A percentile compares a stretch with the other conserved stretches of the same genome.
Conservation (phyloP, 2,888 invertebrate species). For the Germaria angustata region DNA sequence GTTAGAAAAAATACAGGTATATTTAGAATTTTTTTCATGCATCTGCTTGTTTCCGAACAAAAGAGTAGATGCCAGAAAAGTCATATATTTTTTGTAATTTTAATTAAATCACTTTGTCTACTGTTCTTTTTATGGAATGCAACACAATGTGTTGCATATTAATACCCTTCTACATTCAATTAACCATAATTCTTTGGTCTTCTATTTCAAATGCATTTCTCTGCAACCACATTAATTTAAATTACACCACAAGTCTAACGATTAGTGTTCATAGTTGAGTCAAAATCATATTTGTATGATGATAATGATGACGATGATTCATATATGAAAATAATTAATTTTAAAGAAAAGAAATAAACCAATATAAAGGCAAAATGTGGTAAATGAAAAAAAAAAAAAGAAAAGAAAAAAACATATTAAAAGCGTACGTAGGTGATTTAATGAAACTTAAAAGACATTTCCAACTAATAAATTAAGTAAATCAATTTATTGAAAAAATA, state of each 20-base stretch:
- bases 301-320: conserved; percentile 22
- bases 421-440: conserved; percentile 33
- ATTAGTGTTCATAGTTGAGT: not conserved
- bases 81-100: not conserved
- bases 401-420: not conserved
- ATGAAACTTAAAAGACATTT: conserved; percentile 52
- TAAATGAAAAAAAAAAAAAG: conserved; percentile 1
- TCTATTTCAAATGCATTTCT: not conserved
- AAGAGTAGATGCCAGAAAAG: too few relatives aligned
- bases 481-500: conserved; percentile 35
- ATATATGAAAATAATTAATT: conserved; percentile 34
- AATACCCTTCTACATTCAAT: conserved; percentile 2
- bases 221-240: conserved; percentile 15
- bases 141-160: conserved; percentile 22
- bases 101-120: not conserved
- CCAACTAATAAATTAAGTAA: conserved; percentile 58
- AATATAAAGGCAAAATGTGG: conserved; percentile 5
- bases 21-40: too few relatives aligned
- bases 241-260: conserved; percentile 32
- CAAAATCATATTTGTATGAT: not conserved
- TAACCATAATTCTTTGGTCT: not conserved
- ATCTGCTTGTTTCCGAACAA: too few relatives aligned
- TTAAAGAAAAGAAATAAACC: conserved; percentile 15
- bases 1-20: too few relatives aligned
- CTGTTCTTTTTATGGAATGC: not conserved